A percentile compares a stretch with the other conserved stretches of the same genome.
Conservation (phyloP, 2,113 vertebrate genomes). For the Psettodes erumei region DNA sequence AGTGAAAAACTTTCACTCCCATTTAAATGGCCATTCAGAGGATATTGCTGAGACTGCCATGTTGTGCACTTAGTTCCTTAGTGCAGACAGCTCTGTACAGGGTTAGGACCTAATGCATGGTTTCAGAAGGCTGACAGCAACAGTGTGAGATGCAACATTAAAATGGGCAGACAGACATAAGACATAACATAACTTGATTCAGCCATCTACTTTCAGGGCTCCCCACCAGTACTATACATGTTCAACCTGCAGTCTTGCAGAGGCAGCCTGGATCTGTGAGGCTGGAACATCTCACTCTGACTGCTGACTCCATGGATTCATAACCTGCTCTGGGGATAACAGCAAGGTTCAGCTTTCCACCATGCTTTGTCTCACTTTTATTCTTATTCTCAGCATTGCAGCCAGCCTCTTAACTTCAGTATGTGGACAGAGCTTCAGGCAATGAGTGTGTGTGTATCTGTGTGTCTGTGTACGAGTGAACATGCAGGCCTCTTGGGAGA, state of each 20-base stretch:
- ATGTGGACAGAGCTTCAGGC: background rate
- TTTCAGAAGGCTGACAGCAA: background rate
- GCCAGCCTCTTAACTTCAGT: conserved; percentile 4
- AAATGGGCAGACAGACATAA: too few relatives aligned
- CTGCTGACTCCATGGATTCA: conserved; percentile 6
- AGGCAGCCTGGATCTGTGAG: background rate
- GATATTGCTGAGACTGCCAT: background rate
- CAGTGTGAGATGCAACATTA: too few relatives aligned
- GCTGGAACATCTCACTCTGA: background rate
- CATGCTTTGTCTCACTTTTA: background rate
- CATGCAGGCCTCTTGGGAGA: conserved; percentile 28
- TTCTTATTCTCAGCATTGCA: conserved; percentile 15
- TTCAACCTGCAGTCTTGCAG: background rate
- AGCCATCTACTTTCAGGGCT: background rate
- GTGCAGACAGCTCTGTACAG: too few relatives aligned
- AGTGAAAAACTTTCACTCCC: background rate
- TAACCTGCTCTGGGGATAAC: background rate
- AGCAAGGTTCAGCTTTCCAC: background rate
- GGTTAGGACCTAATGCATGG: background rate
- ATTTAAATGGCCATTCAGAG: background rate
- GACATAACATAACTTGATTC: background rate
- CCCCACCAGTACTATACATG: background rate
- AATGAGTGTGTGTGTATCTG: background rate
- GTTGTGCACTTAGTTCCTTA: background rate
- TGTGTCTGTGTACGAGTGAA: conserved; percentile 3